Percentiles rank a stretch among this genome's conserved stretches.
These are phyloP conservation scores for Oxytorus armatus DNA, from an alignment of 2,888 invertebrate species.

Conservation along the genomic window DNA sequence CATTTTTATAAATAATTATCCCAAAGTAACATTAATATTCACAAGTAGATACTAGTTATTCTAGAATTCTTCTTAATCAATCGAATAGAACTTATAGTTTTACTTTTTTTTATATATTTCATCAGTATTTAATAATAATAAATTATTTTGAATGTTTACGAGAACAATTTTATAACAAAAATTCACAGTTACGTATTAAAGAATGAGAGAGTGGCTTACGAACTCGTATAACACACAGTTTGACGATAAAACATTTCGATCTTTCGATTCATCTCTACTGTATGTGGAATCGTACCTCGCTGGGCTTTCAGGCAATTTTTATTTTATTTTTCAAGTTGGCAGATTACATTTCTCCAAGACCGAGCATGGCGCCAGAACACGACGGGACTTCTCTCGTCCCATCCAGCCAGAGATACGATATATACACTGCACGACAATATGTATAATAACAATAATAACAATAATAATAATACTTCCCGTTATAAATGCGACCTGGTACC, in stretches of 20 bases:
- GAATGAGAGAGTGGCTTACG: constrained; percentile 15
- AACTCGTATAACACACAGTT: constrained; percentile 20
- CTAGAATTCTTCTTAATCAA: no score
- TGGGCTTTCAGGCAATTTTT: constrained; percentile 16
- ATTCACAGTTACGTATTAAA: constrained; percentile 31
- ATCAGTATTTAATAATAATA: background rate
- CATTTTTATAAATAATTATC: no score
- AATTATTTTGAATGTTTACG: background rate
- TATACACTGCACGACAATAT: constrained; percentile 22
- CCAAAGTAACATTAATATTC: no score
- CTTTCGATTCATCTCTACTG: constrained; percentile 33
- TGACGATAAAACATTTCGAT: constrained; percentile 28
- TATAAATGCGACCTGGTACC: constrained; percentile 49
- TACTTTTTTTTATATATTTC: background rate
- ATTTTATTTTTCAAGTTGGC: constrained; percentile 18
- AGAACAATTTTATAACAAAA: constrained; percentile 20
- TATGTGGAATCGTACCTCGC: constrained; percentile 16
- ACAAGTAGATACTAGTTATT: no score
- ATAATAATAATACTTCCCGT: constrained; percentile 41
- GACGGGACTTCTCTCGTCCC: constrained; percentile 23
- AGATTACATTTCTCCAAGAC: constrained; percentile 49
- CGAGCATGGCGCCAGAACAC: constrained; percentile 41
- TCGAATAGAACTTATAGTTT: background rate
- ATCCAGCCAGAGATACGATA: background rate
- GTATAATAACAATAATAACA: constrained; percentile 39